Evolutionary conservation across 2,113 vertebrate species (phyloP).

Genomic region (Seriola dumerili): DNA sequence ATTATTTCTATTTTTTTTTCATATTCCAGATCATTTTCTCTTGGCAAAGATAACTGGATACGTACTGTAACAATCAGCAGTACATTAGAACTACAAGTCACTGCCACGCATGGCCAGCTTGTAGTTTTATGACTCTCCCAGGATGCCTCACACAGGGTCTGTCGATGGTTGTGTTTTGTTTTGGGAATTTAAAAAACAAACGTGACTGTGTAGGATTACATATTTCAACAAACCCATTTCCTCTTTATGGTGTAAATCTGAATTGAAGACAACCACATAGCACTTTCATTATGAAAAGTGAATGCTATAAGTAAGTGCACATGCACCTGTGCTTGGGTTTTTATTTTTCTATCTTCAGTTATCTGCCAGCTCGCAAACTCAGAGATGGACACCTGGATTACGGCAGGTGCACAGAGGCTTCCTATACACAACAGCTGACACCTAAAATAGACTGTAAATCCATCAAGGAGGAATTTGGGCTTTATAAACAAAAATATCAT

Average conservation of each 20-base stretch:
- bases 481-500: no score
- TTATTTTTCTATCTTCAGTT: background rate
- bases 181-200: conserved; percentile 1
- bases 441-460: background rate
- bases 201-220: background rate
- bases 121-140: background rate
- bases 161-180: background rate
- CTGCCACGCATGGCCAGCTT: background rate
- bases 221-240: background rate
- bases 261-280: background rate
- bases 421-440: background rate
- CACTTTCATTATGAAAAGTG: background rate
- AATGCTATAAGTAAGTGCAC: background rate
- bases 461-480: no score
- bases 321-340: background rate
- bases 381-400: background rate
- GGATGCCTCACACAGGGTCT: background rate
- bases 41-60: background rate
- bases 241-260: background rate
- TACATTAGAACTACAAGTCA: background rate
- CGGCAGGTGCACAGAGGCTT: background rate
- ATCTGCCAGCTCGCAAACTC: background rate
- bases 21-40: background rate
- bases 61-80: background rate
- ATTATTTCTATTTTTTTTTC: background rate